These are phyloP conservation scores for Eubasilissa splendida DNA, from an alignment of 2,888 invertebrate species.

Conservation along the genomic window DNA sequence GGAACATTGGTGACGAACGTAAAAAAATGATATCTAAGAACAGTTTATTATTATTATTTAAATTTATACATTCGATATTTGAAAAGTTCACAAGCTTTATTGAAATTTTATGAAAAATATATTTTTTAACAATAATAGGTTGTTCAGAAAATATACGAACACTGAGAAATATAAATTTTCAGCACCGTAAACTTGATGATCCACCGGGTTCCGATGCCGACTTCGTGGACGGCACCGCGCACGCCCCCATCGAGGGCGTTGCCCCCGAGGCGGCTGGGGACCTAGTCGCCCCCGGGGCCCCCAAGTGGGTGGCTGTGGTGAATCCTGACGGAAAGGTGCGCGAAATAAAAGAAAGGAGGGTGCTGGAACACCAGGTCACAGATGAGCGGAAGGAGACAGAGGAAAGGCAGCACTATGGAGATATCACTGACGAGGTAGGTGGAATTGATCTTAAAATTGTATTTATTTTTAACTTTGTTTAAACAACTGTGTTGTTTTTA, in stretches of 20 bases:
- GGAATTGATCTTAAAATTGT: not conserved
- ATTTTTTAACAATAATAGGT: too few species aligned
- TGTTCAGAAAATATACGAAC: not conserved
- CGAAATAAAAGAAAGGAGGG: constrained; percentile 85
- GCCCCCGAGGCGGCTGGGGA: constrained; percentile 63
- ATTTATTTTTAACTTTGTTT: too few species aligned
- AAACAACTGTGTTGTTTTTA: too few species aligned
- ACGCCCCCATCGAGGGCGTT: constrained; percentile 58
- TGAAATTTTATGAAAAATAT: too few species aligned
- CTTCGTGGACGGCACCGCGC: constrained; percentile 60
- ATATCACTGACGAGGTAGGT: constrained; percentile 89
- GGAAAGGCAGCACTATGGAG: constrained; percentile 86
- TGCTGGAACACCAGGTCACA: constrained; percentile 86
- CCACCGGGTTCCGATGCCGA: constrained; percentile 62
- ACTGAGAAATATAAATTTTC: constrained; percentile 58
- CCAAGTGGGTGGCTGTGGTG: constrained; percentile 72
- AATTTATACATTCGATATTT: too few species aligned
- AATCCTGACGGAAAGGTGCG: constrained; percentile 85
- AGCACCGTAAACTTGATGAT: constrained; percentile 71
- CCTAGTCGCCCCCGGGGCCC: constrained; percentile 59
- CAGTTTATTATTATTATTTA: too few species aligned
- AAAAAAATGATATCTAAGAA: too few species aligned
- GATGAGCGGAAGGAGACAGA: constrained; percentile 88
- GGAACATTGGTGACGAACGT: too few species aligned
- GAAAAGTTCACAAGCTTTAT: too few species aligned